These are phyloP conservation scores for Indicator indicator DNA, from an alignment of 2,113 vertebrate species.

Conservation along the genomic window DNA sequence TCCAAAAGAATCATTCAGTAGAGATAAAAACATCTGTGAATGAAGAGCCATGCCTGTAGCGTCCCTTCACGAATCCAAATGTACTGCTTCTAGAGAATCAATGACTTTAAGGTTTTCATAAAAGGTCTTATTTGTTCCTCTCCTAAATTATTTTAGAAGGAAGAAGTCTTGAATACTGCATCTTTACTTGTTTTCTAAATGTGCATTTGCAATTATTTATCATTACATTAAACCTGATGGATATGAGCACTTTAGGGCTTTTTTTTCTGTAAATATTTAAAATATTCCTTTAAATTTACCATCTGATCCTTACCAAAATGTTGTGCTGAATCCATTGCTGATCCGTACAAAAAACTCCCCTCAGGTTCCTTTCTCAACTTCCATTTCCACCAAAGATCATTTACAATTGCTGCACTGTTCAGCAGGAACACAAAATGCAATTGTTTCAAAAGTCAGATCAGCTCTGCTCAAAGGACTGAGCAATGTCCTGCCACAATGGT, in stretches of 20 bases:
- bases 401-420: neutral
- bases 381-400: neutral
- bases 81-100: neutral
- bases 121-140: neutral
- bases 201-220: neutral
- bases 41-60: neutral
- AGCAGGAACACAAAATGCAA: neutral
- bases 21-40: neutral
- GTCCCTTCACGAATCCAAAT: neutral
- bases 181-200: neutral
- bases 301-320: neutral
- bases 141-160: neutral
- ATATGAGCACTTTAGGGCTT: no score
- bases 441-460: neutral
- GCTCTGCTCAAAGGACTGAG: neutral
- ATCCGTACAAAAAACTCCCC: neutral
- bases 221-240: neutral
- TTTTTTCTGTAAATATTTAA: neutral
- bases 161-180: neutral
- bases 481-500: neutral
- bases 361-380: neutral
- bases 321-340: neutral
- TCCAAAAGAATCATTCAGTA: neutral
- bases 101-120: neutral
- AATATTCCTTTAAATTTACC: neutral